Base-by-base conservation (phyloP, 2,113 vertebrate genomes). In the Clarias macrocephalus region DNA sequence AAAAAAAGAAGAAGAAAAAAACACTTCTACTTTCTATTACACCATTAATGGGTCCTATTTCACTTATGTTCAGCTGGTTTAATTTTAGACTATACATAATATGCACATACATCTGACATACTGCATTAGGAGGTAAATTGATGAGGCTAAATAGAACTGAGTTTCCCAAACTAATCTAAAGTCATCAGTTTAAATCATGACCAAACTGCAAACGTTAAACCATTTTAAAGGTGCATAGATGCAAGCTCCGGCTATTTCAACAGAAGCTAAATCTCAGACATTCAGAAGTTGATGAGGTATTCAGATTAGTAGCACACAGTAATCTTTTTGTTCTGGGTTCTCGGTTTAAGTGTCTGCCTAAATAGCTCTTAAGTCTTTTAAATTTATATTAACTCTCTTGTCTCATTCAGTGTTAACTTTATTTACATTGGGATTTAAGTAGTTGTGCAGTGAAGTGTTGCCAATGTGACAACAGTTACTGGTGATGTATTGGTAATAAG, bases 401-500 rank as follows among this genome's bases (percentile, higher is more conserved):
- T 79, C 33, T 73, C 52, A 57, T 54, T 72, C 57, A 8, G 25
- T 28, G 77, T 60, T 85, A 72, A 82, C 54, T 79, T 62, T 37
- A 73, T 86, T 89, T 86, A 85, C 28, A 85, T 23, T 1, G 60
- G 76, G 60, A 83, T 88, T 86, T 63, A 62, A 75, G 48, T 84
- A 52, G 5, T 37, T 82, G 56, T 81, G 19, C 66, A 70, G 48
- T 60, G 33, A 83, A 86, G 75, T 80, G 42, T 65, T 80, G 65
- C 80, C 86, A 52, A 62, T 63, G 77, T 86, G 72, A 86, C 83
- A 83, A 86, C 65, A 84, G 83, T 88, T 88, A 81, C 72, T n/a
- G 37, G n/a, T 88, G 89, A 90, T 90, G 81, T 88, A 88, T 84
- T 77, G 18, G 48, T 33, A 60, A 88, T 62, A 90, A 90, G 89